These are phyloP conservation scores for Megaceryle maxima DNA, from an alignment of 2,113 vertebrate species.

Conservation along the genomic window DNA sequence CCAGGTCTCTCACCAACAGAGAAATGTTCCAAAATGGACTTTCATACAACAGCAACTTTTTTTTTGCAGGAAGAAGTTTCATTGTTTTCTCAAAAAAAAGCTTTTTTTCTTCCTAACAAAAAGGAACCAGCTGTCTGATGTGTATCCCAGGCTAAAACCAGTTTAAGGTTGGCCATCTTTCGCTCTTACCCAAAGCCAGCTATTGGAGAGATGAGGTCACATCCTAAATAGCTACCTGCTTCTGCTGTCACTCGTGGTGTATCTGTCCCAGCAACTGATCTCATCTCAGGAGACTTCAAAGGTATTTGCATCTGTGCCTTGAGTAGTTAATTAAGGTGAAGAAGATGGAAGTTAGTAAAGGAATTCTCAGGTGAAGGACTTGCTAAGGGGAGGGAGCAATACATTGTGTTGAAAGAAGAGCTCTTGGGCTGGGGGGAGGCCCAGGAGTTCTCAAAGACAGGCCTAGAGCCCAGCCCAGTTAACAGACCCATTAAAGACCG, in stretches of 20 bases:
- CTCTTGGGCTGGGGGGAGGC: neutral
- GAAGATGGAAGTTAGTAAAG: neutral
- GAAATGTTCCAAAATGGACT: neutral
- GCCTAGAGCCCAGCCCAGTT: neutral
- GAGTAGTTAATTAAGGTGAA: slow-evolving; percentile 37
- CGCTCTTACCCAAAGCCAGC: neutral
- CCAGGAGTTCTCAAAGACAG: neutral
- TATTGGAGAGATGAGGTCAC: neutral
- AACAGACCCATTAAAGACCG: neutral
- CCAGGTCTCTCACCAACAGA: neutral
- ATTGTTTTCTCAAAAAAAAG: neutral
- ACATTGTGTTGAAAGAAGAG: neutral
- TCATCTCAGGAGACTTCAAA: slow-evolving; percentile 6
- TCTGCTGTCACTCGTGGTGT: neutral
- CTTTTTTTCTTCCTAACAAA: neutral
- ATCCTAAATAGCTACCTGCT: neutral
- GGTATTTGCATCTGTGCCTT: neutral
- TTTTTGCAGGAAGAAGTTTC: neutral
- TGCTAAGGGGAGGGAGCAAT: neutral
- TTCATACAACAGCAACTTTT: neutral
- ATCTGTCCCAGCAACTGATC: neutral
- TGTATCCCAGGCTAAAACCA: neutral
- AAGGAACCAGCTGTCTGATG: neutral
- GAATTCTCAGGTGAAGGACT: neutral
- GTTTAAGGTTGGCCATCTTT: neutral